Percentiles rank a stretch among this genome's conserved stretches.
These are phyloP conservation scores for Andinoacara biseriatus DNA, from an alignment of 2,113 vertebrate genomes.

Conservation along the genomic window DNA sequence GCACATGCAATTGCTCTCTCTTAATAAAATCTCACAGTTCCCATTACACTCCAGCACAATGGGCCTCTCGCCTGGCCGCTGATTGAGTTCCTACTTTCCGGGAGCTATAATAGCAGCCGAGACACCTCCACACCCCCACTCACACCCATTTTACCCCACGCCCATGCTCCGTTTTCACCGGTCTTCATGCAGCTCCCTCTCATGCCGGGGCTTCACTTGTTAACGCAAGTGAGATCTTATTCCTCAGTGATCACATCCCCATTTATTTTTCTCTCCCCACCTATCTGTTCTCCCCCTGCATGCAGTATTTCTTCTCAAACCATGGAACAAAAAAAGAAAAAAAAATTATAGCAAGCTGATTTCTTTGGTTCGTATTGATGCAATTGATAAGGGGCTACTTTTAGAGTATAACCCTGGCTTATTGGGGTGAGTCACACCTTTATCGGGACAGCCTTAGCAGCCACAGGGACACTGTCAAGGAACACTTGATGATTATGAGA, in stretches of 20 bases:
- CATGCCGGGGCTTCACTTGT: neutral
- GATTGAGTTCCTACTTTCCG: conserved; percentile 81
- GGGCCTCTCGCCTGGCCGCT: conserved; percentile 72
- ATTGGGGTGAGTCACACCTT: conserved; percentile 45
- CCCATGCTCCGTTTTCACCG: conserved; percentile 18
- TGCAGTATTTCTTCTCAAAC: conserved; percentile 27
- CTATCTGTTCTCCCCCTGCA: neutral
- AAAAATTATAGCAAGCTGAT: conserved; percentile 2
- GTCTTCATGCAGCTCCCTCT: neutral
- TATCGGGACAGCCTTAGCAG: conserved; percentile 28
- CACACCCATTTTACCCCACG: conserved; percentile 20
- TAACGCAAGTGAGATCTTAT: conserved; percentile 35
- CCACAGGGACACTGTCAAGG: conserved; percentile 22
- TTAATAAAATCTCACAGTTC: conserved; percentile 86
- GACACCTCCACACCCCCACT: conserved; percentile 40
- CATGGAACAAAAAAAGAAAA: conserved; percentile 19
- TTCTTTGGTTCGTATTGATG: conserved; percentile 52
- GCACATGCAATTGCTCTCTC: conserved; percentile 83
- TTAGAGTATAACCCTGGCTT: conserved; percentile 36
- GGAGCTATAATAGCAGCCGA: conserved; percentile 72
- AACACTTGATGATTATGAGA: conserved; percentile 58
- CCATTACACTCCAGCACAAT: conserved; percentile 82
- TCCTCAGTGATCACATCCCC: neutral
- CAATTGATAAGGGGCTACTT: conserved; percentile 59
- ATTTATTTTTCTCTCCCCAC: neutral